A percentile compares a stretch with the other conserved stretches of the same genome.
Conservation (phyloP, 1,140 invertebrate species). For the Caenorhabditis briggsae region DNA sequence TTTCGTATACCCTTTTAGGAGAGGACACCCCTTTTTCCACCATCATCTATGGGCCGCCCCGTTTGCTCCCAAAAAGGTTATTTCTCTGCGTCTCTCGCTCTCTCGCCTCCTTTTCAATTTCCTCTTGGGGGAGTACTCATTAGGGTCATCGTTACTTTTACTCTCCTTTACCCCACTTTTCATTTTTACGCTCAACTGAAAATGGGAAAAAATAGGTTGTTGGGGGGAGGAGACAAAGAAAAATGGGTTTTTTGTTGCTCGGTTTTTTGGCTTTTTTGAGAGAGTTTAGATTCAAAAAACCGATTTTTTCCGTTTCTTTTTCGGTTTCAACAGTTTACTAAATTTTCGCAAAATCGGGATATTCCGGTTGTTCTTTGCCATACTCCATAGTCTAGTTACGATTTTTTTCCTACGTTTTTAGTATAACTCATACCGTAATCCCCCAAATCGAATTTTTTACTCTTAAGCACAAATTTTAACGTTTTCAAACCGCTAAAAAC, state of each 20-base stretch:
- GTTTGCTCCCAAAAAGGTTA: neutral
- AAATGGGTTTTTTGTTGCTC: neutral
- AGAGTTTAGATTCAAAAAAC: neutral
- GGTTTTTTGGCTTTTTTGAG: neutral
- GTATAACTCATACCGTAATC: too few species aligned
- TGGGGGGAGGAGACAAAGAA: neutral
- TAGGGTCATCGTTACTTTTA: conserved; percentile 51
- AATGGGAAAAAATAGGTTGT: neutral
- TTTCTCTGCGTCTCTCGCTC: neutral
- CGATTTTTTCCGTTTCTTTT: too few species aligned
- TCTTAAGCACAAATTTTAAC: too few species aligned
- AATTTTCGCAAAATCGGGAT: too few species aligned
- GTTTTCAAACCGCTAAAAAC: too few species aligned
- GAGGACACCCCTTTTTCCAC: neutral
- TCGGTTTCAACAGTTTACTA: too few species aligned
- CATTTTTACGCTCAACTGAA: neutral
- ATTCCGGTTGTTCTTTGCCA: too few species aligned
- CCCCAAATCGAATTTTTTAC: too few species aligned
- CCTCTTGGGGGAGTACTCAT: conserved; percentile 26
- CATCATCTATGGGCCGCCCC: neutral
- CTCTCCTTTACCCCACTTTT: neutral
- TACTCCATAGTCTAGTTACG: too few species aligned
- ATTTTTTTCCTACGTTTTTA: too few species aligned
- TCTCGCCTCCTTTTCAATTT: conserved; percentile 7
- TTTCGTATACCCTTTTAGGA: conserved; percentile 14